These are phyloP conservation scores for Gymnocypris eckloni DNA, from an alignment of 2,797 vertebrate species.

Conservation along the genomic window DNA sequence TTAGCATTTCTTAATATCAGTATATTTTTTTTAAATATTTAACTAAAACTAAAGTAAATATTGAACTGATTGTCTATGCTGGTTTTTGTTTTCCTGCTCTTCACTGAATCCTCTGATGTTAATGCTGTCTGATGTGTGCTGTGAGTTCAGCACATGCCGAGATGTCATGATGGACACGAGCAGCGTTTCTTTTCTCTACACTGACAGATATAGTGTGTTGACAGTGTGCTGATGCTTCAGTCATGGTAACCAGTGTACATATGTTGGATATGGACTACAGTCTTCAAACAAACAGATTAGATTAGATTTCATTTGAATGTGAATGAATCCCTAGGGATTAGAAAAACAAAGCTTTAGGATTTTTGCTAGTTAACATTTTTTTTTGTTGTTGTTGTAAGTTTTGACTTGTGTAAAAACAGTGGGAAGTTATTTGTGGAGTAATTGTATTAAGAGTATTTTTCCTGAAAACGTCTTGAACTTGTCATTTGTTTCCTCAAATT, in stretches of 20 bases:
- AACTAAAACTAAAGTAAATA: background rate
- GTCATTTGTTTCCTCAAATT: background rate
- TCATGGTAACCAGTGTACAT: background rate
- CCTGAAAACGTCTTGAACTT: background rate
- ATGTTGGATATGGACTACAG: background rate
- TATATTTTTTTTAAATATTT: background rate
- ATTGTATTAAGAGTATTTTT: background rate
- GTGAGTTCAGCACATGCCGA: background rate
- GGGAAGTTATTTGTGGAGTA: background rate
- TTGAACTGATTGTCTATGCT: background rate
- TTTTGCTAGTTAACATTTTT: background rate
- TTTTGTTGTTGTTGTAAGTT: too few relatives aligned
- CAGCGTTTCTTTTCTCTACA: background rate
- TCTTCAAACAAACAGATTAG: background rate
- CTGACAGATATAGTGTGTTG: background rate
- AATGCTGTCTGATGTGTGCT: background rate
- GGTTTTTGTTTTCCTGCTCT: background rate
- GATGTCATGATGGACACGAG: background rate
- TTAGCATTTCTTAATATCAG: background rate
- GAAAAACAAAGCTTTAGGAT: background rate
- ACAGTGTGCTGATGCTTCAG: background rate
- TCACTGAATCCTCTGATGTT: background rate
- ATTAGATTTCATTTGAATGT: too few relatives aligned
- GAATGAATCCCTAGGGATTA: background rate
- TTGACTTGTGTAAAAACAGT: background rate